Evolutionary conservation across 2,888 invertebrate genomes (phyloP).

Genomic region (Cryptus viduatorius): DNA sequence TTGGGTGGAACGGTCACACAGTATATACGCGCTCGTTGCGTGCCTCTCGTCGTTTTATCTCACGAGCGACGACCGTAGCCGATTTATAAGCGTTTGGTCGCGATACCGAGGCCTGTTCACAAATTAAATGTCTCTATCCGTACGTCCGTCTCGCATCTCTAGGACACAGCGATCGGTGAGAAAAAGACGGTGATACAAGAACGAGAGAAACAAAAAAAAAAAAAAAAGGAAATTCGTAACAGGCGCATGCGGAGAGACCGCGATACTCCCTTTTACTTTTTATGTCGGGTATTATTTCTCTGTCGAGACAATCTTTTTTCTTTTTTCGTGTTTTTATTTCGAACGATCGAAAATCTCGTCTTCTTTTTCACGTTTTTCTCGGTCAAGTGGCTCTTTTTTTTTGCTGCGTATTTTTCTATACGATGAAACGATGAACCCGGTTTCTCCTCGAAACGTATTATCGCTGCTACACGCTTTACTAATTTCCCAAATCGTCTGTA

Average conservation of each 20-base stretch:
- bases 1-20: slow-evolving; percentile 22
- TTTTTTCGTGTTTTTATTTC: neutral
- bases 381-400: slow-evolving; percentile 21
- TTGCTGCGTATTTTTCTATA: slow-evolving; percentile 31
- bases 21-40: slow-evolving; percentile 56
- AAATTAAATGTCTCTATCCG: slow-evolving; percentile 83
- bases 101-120: slow-evolving; percentile 81
- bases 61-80: slow-evolving; percentile 79
- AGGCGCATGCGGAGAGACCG: slow-evolving; percentile 1
- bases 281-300: slow-evolving; percentile 52
- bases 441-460: slow-evolving; percentile 74
- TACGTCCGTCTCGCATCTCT: slow-evolving; percentile 64
- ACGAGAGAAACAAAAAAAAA: slow-evolving; percentile 17
- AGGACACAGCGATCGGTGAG: slow-evolving; percentile 51
- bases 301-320: slow-evolving; percentile 4
- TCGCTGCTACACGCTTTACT: slow-evolving; percentile 76
- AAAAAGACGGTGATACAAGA: slow-evolving; percentile 26
- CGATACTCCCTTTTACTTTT: slow-evolving; percentile 58
- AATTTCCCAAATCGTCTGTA: slow-evolving; percentile 72
- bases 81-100: slow-evolving; percentile 82
- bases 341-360: slow-evolving; percentile 2
- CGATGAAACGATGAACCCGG: slow-evolving; percentile 66
- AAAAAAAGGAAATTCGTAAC: slow-evolving; percentile 32
- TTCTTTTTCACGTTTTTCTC: neutral
- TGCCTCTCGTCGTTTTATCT: slow-evolving; percentile 77